These are phyloP conservation scores for Drymodes brunneopygia DNA, from an alignment of 2,113 vertebrate species.

Conservation along the genomic window DNA sequence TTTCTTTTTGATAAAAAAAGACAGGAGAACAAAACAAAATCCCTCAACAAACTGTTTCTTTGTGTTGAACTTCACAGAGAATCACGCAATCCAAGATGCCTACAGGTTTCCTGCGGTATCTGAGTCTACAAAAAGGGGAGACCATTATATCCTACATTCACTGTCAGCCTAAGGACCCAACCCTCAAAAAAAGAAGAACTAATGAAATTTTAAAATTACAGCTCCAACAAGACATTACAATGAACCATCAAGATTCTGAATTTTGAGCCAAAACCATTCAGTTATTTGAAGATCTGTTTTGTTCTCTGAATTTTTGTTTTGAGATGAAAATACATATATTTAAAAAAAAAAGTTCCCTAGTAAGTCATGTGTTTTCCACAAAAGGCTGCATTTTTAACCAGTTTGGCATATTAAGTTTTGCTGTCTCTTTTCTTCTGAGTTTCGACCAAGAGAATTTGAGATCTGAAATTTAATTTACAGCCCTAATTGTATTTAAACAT, in stretches of 20 bases:
- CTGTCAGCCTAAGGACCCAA: background rate
- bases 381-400: background rate
- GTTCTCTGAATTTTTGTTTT: background rate
- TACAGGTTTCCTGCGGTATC: background rate
- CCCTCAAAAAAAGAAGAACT: background rate
- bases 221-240: background rate
- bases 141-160: background rate
- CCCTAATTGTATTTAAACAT: background rate
- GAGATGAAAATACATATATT: background rate
- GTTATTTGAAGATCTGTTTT: background rate
- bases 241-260: background rate
- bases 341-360: background rate
- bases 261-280: background rate
- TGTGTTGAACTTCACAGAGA: background rate
- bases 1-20: background rate
- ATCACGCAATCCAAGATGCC: background rate
- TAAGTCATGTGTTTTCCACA: background rate
- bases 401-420: background rate
- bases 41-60: background rate
- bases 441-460: constrained; percentile 15
- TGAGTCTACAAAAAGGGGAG: background rate
- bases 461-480: constrained; percentile 39
- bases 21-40: background rate
- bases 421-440: background rate
- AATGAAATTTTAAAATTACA: background rate